Conservation (phyloP, 2,888 invertebrate genomes). For the Stomorhina lunata region DNA sequence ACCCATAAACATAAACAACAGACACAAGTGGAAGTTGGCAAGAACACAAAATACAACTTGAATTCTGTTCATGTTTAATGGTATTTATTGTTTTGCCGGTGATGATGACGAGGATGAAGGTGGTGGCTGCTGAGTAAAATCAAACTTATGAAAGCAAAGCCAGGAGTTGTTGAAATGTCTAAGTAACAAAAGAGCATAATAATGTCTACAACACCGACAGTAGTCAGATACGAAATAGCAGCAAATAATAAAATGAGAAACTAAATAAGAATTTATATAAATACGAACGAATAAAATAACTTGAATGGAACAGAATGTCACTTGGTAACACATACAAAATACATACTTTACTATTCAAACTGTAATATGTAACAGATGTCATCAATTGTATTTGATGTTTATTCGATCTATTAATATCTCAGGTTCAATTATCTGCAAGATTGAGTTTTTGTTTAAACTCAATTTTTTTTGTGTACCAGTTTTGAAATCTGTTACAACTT, state of each 20-base stretch:
- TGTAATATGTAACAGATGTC: constrained; percentile 38
- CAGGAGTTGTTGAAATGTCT: constrained; percentile 35
- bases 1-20: constrained; percentile 48
- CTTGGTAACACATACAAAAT: constrained; percentile 35
- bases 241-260: constrained; percentile 3
- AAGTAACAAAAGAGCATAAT: constrained; percentile 36
- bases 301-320: constrained; percentile 27
- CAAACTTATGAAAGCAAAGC: constrained; percentile 8
- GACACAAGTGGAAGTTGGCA: constrained; percentile 8
- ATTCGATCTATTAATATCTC: not conserved
- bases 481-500: too few species aligned
- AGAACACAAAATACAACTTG: too few species aligned
- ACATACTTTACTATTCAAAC: not conserved
- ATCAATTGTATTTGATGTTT: constrained; percentile 38
- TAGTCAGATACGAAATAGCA: not conserved
- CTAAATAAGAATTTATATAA: not conserved
- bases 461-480: too few species aligned
- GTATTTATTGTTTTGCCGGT: not conserved
- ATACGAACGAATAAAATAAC: not conserved
- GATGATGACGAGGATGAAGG: not conserved
- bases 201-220: not conserved
- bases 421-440: not conserved
- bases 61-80: not conserved
- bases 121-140: not conserved
- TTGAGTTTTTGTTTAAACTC: not conserved